phyloP scores from a whole-genome alignment of 2,888 invertebrate genomes.

The Fragum sueziense region DNA sequence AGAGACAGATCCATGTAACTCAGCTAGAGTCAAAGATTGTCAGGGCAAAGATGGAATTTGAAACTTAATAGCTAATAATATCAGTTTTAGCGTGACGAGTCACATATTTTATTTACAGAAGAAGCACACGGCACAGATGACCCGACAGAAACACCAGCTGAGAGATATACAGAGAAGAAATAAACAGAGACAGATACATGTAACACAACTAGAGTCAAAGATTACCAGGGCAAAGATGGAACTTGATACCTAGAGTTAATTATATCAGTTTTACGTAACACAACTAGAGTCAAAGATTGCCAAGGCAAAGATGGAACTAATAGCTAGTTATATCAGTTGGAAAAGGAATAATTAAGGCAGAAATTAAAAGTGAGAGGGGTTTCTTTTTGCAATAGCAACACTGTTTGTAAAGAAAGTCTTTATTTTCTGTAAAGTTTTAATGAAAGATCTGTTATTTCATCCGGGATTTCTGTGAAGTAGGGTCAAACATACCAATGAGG shows the following conservation, averaged over 20 bases:
- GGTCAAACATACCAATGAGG: too few relatives aligned
- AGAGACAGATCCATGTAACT: conserved; percentile 65
- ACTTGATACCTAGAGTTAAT: conserved; percentile 33
- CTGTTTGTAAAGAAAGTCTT: too few relatives aligned
- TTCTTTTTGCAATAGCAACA: too few relatives aligned
- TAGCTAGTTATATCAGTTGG: too few relatives aligned
- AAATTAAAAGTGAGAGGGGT: too few relatives aligned
- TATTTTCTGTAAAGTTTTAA: too few relatives aligned
- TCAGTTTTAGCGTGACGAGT: too few relatives aligned
- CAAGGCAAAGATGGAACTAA: too few relatives aligned
- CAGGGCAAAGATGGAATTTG: conserved; percentile 48
- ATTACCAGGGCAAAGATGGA: conserved; percentile 50
- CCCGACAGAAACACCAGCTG: conserved; percentile 70
- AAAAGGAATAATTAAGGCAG: too few relatives aligned
- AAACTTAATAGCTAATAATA: too few relatives aligned
- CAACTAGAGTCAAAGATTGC: not conserved
- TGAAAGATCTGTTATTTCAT: too few relatives aligned
- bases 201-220: conserved; percentile 59
- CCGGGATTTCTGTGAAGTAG: too few relatives aligned
- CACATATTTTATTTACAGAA: conserved; percentile 62
- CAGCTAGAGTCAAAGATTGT: conserved; percentile 63
- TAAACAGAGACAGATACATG: conserved; percentile 67
- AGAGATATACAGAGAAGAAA: conserved; percentile 67
- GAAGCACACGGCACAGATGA: conserved; percentile 74
- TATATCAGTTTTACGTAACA: not conserved